Evolutionary conservation across 2,888 invertebrate species (phyloP), one percentile per base, ranked within the genome.

Genomic region (Ptychoptera albimana): DNA sequence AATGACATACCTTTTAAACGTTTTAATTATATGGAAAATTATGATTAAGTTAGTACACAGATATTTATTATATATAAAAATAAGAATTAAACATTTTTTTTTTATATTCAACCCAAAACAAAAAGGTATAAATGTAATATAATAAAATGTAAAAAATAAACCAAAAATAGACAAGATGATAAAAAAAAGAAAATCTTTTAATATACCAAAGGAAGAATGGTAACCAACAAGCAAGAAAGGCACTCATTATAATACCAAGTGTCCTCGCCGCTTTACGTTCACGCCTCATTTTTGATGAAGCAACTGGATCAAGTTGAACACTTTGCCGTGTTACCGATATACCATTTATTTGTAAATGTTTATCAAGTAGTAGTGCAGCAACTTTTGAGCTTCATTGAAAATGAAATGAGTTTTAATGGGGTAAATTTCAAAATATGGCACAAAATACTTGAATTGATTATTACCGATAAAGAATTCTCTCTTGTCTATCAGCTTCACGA

Each of bases 221-320:
- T 50, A 92, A 72, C 91, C 93, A 94, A 65, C 94, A 94, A 8
- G 91, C 77, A 48, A 94, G 70, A 64, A 94, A 94, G 1, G 89
- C 92, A 31, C 92, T 91, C 82, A 94, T 93, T 59, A 94, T 93
- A 60, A 94, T 91, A 45, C 94, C 94, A 37, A 94, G 73, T 10
- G 94, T 94, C 57, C 92, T 76, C 2, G 93, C 93, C 0, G 93
- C 92, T 60, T 88, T 88, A 48, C 87, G 69, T 62, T 89, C 89
- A 43, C 87, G 69, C 60, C 85, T 79, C 87, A 89, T 88, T 66
- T 88, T 87, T 62, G 73, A 84, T 64, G 82, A 82, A 46, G 83
- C 77, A 62, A 82, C 79, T 16, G 79, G 82, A 56, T 81, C 79
- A 64, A 79, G 74, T 57, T 77, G 77, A 50, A 77, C 74, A 60